Evolutionary conservation across 2,797 vertebrate species (phyloP), one percentile per base, ranked within the genome.

Genomic region (Nasua narica): DNA sequence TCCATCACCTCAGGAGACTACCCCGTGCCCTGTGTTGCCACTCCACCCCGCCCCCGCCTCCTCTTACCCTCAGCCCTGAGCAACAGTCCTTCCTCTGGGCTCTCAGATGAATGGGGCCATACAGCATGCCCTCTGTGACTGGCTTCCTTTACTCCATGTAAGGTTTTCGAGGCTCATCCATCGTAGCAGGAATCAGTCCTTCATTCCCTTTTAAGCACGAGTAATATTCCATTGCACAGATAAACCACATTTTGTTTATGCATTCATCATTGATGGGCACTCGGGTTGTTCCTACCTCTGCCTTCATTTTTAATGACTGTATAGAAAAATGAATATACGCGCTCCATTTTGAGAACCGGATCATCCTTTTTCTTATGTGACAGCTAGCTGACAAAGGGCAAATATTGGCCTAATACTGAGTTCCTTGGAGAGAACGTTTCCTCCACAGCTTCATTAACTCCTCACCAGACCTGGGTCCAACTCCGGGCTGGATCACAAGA

Each of bases 231-330:
- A 4, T 6, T n/a, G 14, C 18, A 3, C 54, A 1, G 8, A 14
- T 65, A 7, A 4, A 23, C 3, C 60, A 27, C 2, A 0, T 74
- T 91, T 60, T 70, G 46, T 85, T 87, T 35, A 32, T 52, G 16
- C 21, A 13, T 25, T 85, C 7, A 3, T 56, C 62, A 6, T 2
- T 23, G 40, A 7, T 58, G 27, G 52, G 16, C 25, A 37, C 14
- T 58, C 7, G 52, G 32, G 32, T 35, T 79, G 29, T 67, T 1
- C 82, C 91, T 79, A 62, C 82, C 90, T 74, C 70, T 93, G 46
- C 4, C 52, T 52, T 46, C 96, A 92, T 85, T 87, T 91, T 87
- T 69, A 90, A 40, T 23, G 89, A 14, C 48, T 76, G 5, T 29
- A 6, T 54, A n/a, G 27, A 70, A 72, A 83, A 62, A 58, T 43